A percentile compares a stretch with the other conserved stretches of the same genome.
phyloP scores from a whole-genome alignment of 1,140 invertebrate species.

The Thaumetopoea pityocampa region DNA sequence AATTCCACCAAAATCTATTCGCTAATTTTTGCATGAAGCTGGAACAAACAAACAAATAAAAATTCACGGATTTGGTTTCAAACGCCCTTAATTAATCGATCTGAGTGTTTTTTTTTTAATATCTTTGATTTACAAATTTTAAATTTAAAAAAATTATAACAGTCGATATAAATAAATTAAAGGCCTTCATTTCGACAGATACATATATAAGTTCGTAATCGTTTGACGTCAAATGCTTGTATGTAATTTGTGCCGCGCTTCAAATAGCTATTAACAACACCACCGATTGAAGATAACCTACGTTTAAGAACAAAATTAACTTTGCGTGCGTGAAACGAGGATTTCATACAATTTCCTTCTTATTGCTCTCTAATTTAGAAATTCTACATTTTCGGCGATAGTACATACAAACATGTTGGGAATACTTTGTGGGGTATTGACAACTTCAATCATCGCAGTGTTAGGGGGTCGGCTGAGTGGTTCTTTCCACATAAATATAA shows the following conservation, averaged over 20 bases:
- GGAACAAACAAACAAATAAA: too few relatives aligned
- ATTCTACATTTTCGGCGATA: too few relatives aligned
- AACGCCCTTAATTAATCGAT: too few relatives aligned
- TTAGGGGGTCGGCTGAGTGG: constrained; percentile 23
- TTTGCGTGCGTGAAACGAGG: constrained; percentile 2
- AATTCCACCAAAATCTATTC: too few relatives aligned
- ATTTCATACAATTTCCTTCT: too few relatives aligned
- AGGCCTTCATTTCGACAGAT: constrained; percentile 3
- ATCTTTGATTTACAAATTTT: too few relatives aligned
- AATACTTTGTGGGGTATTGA: constrained; percentile 21
- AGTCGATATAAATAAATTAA: constrained; percentile 11
- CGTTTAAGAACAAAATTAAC: constrained; percentile 12
- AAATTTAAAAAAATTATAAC: too few relatives aligned
- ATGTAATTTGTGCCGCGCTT: constrained; percentile 11
- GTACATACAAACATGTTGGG: constrained; percentile 18
- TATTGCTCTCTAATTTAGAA: too few relatives aligned
- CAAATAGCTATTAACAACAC: constrained; percentile 12
- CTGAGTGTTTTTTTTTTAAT: too few relatives aligned
- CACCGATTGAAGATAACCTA: constrained; percentile 33
- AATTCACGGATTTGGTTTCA: too few relatives aligned
- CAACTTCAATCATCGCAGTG: constrained; percentile 27
- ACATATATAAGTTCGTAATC: constrained; percentile 3
- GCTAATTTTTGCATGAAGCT: too few relatives aligned
- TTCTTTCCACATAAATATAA: constrained; percentile 21
- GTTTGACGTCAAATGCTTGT: constrained; percentile 6